Conservation (phyloP, 2,797 vertebrate species). For the Spinibarbus caldwelli region DNA sequence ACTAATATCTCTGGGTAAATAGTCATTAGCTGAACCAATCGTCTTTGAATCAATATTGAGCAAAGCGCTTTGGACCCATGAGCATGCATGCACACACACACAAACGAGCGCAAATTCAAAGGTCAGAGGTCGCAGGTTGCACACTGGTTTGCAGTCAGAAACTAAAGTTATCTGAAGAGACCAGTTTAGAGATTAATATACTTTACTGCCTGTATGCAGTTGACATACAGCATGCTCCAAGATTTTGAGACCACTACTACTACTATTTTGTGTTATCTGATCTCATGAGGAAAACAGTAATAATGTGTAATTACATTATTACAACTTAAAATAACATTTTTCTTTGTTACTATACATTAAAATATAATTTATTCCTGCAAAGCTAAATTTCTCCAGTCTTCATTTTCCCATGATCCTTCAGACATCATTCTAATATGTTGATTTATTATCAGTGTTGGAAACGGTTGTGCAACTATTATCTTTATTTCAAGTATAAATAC, state of each 20-base stretch:
- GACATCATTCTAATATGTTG: no score
- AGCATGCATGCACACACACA: not conserved
- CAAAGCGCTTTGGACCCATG: conserved; percentile 51
- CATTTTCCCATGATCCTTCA: no score
- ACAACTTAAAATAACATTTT: no score
- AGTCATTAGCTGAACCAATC: conserved; percentile 81
- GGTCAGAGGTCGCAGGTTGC: conserved; percentile 70
- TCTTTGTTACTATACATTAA: no score
- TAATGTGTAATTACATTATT: not conserved
- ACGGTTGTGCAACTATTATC: not conserved
- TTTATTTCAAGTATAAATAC: not conserved
- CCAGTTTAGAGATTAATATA: not conserved
- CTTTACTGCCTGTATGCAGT: not conserved
- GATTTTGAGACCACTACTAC: not conserved
- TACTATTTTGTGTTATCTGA: no score
- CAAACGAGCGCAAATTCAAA: conserved; percentile 62
- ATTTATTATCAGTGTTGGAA: not conserved
- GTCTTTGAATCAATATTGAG: conserved; percentile 74
- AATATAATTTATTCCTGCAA: no score
- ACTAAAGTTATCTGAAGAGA: conserved; percentile 36
- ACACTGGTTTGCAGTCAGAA: conserved; percentile 60
- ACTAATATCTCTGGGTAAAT: conserved; percentile 83
- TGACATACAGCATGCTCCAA: not conserved
- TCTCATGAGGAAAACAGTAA: no score
- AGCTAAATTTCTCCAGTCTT: no score